phyloP scores from a whole-genome alignment of 2,797 vertebrate genomes.

The Furcifer pardalis region DNA sequence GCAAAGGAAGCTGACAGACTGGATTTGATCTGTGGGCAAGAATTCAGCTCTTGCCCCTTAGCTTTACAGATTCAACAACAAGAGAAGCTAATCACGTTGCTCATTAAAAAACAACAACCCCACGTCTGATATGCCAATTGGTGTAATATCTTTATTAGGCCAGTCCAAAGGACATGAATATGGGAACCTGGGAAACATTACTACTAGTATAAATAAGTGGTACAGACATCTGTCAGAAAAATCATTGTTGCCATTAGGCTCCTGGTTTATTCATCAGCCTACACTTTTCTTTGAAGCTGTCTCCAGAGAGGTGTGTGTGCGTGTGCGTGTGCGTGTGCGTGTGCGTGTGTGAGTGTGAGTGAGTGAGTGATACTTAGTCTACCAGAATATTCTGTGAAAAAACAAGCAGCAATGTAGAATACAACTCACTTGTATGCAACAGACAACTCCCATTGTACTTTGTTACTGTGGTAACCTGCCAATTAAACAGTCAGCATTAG shows the following conservation, averaged over 20 bases:
- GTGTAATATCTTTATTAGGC: background rate
- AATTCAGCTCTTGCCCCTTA: background rate
- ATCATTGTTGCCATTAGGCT: background rate
- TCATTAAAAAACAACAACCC: background rate
- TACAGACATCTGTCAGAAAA: background rate
- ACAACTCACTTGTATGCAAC: background rate
- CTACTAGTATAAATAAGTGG: background rate
- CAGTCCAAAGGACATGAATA: background rate
- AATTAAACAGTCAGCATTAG: conserved; percentile 27
- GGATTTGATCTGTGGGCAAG: background rate
- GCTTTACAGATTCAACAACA: background rate
- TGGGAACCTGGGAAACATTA: background rate
- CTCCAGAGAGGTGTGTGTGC: background rate
- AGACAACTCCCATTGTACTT: conserved; percentile 1
- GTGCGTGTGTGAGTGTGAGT: background rate
- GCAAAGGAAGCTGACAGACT: background rate
- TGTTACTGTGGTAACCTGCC: conserved; percentile 27
- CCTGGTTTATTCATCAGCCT: background rate
- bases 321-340: background rate
- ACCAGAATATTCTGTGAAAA: conserved; percentile 12
- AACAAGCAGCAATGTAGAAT: conserved; percentile 11
- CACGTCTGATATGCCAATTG: background rate
- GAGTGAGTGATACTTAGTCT: background rate
- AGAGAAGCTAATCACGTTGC: background rate
- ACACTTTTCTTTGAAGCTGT: background rate